Evolutionary conservation across 37 sponge, comb jelly and placozoan species (phyloP).

Genomic region (Ephydatia muelleri): DNA sequence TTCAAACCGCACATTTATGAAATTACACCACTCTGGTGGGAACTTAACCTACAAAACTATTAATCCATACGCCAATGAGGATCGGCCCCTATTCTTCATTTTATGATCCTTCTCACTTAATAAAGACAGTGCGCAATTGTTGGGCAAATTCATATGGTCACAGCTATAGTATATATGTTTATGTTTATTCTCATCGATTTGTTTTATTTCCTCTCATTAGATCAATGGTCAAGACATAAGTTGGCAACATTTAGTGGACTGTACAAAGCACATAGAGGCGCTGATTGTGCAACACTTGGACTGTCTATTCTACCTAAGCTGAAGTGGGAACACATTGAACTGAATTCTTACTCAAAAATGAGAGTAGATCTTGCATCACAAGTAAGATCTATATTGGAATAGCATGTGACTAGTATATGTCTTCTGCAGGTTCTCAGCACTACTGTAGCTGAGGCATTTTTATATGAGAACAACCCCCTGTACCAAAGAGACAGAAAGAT

Average conservation of each 20-base stretch:
- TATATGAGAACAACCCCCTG: background rate
- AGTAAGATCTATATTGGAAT: too few relatives aligned
- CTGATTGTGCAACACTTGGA: slow-evolving; percentile 7
- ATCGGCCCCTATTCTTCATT: slow-evolving; percentile 18
- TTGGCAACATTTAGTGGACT: slow-evolving; percentile 36
- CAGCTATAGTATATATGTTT: background rate
- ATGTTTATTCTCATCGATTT: background rate
- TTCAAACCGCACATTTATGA: slow-evolving; percentile 22
- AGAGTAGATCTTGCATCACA: too few relatives aligned
- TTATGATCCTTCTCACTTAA: slow-evolving; percentile 6
- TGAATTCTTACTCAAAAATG: slow-evolving; percentile 21
- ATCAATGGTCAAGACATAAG: slow-evolving; percentile 32
- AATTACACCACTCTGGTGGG: background rate
- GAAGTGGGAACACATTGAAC: slow-evolving; percentile 17
- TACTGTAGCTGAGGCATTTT: slow-evolving; percentile 33
- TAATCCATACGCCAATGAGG: slow-evolving; percentile 5
- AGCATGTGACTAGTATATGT: background rate
- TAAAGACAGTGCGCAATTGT: slow-evolving; percentile 18
- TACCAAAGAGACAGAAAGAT: slow-evolving; percentile 20
- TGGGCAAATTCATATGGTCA: slow-evolving; percentile 28
- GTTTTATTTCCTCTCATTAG: slow-evolving; percentile 3
- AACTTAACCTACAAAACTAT: background rate
- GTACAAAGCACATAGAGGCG: too few relatives aligned
- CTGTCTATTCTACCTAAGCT: slow-evolving; percentile 38
- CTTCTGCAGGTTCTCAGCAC: slow-evolving; percentile 28